These are phyloP conservation scores for Phylloscopus collybita DNA, from an alignment of 2,797 vertebrate genomes.

Conservation along the genomic window DNA sequence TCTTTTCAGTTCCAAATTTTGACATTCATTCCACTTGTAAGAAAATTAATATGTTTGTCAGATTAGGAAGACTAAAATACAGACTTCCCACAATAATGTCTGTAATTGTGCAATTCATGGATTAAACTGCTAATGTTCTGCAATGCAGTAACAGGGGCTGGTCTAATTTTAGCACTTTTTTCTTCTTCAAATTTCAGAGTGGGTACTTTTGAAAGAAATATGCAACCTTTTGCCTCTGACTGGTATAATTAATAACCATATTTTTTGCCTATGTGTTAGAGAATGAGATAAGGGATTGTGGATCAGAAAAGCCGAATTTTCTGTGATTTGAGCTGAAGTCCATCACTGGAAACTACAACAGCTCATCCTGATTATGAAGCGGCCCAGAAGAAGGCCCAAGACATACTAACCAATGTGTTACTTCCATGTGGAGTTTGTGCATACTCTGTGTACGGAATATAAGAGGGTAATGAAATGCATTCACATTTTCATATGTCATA, in stretches of 20 bases:
- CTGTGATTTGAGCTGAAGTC: neutral
- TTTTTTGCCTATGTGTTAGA: neutral
- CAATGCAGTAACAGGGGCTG: neutral
- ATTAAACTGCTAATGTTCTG: neutral
- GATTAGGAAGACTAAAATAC: neutral
- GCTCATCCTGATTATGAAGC: neutral
- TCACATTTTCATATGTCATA: neutral
- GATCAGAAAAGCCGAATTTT: neutral
- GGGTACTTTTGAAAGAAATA: neutral
- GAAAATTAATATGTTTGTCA: neutral
- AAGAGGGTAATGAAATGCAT: neutral
- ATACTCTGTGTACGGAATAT: neutral
- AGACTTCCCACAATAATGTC: neutral
- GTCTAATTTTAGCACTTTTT: neutral
- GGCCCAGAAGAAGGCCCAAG: neutral
- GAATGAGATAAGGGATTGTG: neutral
- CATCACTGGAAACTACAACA: neutral
- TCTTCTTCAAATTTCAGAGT: neutral
- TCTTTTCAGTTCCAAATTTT: neutral
- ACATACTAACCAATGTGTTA: neutral
- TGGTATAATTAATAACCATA: neutral
- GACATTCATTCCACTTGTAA: neutral
- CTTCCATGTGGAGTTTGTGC: neutral
- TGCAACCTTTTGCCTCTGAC: neutral
- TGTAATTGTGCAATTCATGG: neutral